Conservation (phyloP, 2,797 vertebrate species). For the Naso thynnoides region DNA sequence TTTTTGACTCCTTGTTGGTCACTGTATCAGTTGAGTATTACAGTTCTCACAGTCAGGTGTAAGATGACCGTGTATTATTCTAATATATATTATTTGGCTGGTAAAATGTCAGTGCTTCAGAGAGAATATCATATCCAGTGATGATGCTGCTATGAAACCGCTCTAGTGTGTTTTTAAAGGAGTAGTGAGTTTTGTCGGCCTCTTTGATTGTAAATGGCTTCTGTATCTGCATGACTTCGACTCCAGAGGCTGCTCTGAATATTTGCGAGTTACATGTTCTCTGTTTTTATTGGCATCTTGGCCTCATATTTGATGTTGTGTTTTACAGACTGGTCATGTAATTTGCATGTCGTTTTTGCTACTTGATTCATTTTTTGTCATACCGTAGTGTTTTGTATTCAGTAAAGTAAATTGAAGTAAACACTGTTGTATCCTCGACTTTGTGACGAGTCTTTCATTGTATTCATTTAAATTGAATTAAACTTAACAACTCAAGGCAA, state of each 20-base stretch:
- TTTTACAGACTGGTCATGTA: conserved; percentile 36
- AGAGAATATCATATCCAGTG: conserved; percentile 36
- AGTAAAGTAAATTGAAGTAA: conserved; percentile 51
- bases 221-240: conserved; percentile 61
- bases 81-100: conserved; percentile 51
- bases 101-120: conserved; percentile 37
- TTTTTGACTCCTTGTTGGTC: conserved; percentile 29
- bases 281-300: conserved; percentile 36
- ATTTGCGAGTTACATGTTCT: conserved; percentile 38
- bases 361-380: conserved; percentile 36
- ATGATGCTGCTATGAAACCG: conserved; percentile 45
- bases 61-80: conserved; percentile 56
- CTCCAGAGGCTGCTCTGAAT: conserved; percentile 37
- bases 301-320: conserved; percentile 53
- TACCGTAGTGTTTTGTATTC: conserved; percentile 58
- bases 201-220: conserved; percentile 23
- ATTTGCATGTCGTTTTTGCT: conserved; percentile 40
- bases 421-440: conserved; percentile 25
- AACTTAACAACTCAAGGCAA: neutral
- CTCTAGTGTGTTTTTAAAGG: conserved; percentile 41
- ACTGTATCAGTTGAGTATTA: conserved; percentile 60
- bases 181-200: conserved; percentile 28
- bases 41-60: conserved; percentile 56
- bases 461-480: neutral
- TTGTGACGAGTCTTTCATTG: conserved; percentile 9